These are phyloP conservation scores for Euclidia mi DNA, from an alignment of 2,888 invertebrate genomes.

Conservation along the genomic window DNA sequence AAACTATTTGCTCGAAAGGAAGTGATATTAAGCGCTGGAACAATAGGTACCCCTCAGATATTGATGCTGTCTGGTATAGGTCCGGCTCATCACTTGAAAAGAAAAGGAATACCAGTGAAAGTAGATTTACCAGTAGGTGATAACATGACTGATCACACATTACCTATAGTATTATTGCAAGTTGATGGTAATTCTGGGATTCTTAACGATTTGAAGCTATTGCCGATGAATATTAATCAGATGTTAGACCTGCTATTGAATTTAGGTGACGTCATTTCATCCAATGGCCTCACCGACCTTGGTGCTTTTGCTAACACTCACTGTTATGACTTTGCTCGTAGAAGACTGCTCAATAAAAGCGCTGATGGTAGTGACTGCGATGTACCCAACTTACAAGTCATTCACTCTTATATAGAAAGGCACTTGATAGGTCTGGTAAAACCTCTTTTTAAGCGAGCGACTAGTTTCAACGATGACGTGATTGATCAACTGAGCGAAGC, in stretches of 20 bases:
- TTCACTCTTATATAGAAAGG: constrained; percentile 63
- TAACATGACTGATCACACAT: constrained; percentile 69
- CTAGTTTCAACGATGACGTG: constrained; percentile 51
- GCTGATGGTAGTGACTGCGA: constrained; percentile 61
- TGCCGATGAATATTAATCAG: constrained; percentile 30
- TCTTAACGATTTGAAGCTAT: constrained; percentile 17
- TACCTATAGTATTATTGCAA: constrained; percentile 60
- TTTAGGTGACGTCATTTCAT: constrained; percentile 63
- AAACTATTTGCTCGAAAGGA: constrained; percentile 65
- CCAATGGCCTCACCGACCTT: constrained; percentile 70
- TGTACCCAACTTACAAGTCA: constrained; percentile 67
- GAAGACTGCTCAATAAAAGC: constrained; percentile 52
- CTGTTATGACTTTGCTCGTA: constrained; percentile 65
- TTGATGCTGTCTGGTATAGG: constrained; percentile 78
- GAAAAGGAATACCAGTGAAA: constrained; percentile 60
- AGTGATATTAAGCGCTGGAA: constrained; percentile 75
- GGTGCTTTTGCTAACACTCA: constrained; percentile 66
- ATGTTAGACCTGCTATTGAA: constrained; percentile 49
- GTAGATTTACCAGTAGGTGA: constrained; percentile 72
- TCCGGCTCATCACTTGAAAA: constrained; percentile 62
- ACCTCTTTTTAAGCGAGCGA: constrained; percentile 40
- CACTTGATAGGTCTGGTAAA: constrained; percentile 44
- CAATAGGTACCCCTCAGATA: constrained; percentile 73
- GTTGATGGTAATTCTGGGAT: constrained; percentile 53
- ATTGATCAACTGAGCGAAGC: constrained; percentile 57